Conservation (phyloP, 2,113 vertebrate species). For the Phyllopteryx taeniolatus region DNA sequence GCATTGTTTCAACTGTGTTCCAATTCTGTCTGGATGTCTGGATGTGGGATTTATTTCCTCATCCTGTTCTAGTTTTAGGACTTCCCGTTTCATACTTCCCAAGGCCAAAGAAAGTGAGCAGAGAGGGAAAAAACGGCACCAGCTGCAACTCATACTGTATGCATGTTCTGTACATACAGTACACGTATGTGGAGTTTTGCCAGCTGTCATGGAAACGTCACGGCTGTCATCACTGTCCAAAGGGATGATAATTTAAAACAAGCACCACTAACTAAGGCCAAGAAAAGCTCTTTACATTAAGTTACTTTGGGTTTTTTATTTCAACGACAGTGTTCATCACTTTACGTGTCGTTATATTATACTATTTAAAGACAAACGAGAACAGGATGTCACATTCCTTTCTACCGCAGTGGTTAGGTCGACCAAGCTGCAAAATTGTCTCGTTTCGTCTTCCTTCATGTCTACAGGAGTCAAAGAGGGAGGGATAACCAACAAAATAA, state of each 20-base stretch:
- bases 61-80: constrained; percentile 58
- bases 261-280: no score
- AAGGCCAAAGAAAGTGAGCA: constrained; percentile 26
- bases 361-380: constrained; percentile 8
- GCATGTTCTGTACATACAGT: not conserved
- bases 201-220: not conserved
- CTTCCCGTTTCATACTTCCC: constrained; percentile 51
- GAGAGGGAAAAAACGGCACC: constrained; percentile 14
- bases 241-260: not conserved
- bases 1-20: constrained; percentile 14
- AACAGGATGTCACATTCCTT: not conserved
- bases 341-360: constrained; percentile 23
- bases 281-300: not conserved
- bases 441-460: not conserved
- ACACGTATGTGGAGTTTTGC: not conserved
- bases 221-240: not conserved
- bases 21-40: constrained; percentile 12
- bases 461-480: not conserved
- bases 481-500: not conserved
- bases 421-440: not conserved
- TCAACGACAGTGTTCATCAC: constrained; percentile 21
- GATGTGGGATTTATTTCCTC: constrained; percentile 48
- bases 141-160: not conserved
- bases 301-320: not conserved
- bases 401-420: not conserved